Conservation (phyloP, 2,113 vertebrate genomes). For the Chroicocephalus ridibundus region DNA sequence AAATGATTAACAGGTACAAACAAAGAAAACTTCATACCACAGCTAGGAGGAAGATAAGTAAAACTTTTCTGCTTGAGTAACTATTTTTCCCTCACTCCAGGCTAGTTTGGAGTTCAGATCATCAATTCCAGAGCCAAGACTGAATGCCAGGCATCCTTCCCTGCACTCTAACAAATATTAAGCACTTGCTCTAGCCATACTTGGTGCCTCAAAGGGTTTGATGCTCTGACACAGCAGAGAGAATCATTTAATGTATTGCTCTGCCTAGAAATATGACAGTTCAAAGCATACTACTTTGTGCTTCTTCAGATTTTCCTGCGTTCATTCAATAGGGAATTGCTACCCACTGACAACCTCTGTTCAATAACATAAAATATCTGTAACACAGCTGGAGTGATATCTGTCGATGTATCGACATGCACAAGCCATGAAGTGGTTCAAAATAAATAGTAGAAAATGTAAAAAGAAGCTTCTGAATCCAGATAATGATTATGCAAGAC, state of each 20-base stretch:
- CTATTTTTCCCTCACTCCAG: neutral
- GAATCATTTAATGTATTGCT: neutral
- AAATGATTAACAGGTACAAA: neutral
- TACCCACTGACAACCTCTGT: neutral
- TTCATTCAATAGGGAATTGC: neutral
- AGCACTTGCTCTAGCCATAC: neutral
- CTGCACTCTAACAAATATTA: neutral
- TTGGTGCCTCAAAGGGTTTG: neutral
- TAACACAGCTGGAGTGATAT: conserved; percentile 15
- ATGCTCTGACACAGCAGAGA: neutral
- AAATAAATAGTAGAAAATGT: neutral
- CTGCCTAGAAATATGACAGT: neutral
- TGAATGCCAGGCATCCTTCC: neutral
- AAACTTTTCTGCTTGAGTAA: neutral
- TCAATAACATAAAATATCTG: neutral
- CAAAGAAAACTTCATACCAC: neutral
- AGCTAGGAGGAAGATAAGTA: neutral
- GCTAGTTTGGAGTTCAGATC: neutral
- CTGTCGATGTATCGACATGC: neutral
- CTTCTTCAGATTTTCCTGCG: neutral
- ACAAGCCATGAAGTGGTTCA: neutral
- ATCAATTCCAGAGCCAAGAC: neutral
- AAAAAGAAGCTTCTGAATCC: neutral
- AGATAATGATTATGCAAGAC: neutral
- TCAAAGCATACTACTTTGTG: neutral